Evolutionary conservation across 2,113 vertebrate genomes (phyloP).

Genomic region (Leptobrachium leishanense): DNA sequence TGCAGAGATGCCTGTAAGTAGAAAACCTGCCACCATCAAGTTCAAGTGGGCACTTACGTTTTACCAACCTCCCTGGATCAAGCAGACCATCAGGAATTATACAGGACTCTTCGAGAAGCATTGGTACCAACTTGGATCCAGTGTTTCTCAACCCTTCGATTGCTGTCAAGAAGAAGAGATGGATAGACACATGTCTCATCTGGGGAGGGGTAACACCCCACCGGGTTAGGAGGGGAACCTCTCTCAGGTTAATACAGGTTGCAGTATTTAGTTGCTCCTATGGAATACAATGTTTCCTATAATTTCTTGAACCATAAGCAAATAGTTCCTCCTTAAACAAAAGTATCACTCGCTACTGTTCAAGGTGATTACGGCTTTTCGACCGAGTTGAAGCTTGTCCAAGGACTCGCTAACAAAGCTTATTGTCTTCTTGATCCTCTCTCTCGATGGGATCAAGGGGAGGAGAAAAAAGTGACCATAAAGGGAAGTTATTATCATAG

Average conservation of each 20-base stretch:
- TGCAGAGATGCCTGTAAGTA: no score
- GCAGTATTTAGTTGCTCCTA: neutral
- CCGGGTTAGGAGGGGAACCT: neutral
- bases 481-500: constrained; percentile 38
- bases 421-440: constrained; percentile 19
- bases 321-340: neutral
- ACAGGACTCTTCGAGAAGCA: neutral
- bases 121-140: neutral
- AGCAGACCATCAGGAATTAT: neutral
- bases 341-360: neutral
- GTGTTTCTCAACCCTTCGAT: neutral
- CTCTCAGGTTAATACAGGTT: neutral
- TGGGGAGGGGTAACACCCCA: neutral
- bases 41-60: no score
- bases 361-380: constrained; percentile 2
- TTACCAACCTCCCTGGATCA: no score
- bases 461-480: constrained; percentile 20
- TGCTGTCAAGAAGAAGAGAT: neutral
- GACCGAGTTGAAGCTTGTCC: constrained; percentile 19
- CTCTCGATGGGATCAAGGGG: constrained; percentile 15
- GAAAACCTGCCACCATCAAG: no score
- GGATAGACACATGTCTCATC: neutral
- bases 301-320: neutral
- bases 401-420: constrained; percentile 14
- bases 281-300: neutral